Base-by-base conservation (phyloP, 2,797 vertebrate species). In the Tragopan temminckii region DNA sequence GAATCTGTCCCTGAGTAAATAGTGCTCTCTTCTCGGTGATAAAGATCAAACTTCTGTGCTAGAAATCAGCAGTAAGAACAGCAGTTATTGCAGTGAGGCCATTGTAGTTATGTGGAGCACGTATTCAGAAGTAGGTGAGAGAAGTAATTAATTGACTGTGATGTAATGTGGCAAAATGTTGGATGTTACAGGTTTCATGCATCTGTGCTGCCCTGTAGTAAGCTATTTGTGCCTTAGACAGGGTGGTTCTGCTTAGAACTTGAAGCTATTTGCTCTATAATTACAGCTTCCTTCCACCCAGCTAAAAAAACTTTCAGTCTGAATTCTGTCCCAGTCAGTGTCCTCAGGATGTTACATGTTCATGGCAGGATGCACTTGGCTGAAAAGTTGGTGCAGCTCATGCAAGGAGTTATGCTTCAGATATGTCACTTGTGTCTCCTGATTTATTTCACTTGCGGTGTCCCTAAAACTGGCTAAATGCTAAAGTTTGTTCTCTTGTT, bases 271-370 rank as follows among this genome's bases (percentile, higher is more conserved):
- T 70, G 43, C 16, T 77, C 13, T 31, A 2, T 46, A 7, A 7
- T 24, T 63, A 43, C 6, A 50, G 27, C 33, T 89, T 20, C 7
- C 5, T 6, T 67, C n/a, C 7, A 72, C 27, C 3, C n/a, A 24
- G 0, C 15, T 1, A 38, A 40, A 35, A 50, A 31, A 50, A 67
- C 46, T 76, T 48, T 45, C 3, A 42, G 5, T 36, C n/a, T 71
- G 5, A 35, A 1, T 33, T 38, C 17, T 71, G 8, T n/a, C n/a
- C 29, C 16, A 5, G 5, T 5, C 4, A 31, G 8, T 2, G 19
- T 8, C 1, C 46, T 79, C 0, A 0, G 13, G 24, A 8, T 62
- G 35, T 59, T 76, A 1, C 5, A 1, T 2, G 1, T 21, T 45
- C 7, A 0, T 24, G 24, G 29, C 29, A 38, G 38, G 48, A 20